Base-by-base conservation (phyloP, 2,888 invertebrate genomes). In the Teinopalpus imperialis region DNA sequence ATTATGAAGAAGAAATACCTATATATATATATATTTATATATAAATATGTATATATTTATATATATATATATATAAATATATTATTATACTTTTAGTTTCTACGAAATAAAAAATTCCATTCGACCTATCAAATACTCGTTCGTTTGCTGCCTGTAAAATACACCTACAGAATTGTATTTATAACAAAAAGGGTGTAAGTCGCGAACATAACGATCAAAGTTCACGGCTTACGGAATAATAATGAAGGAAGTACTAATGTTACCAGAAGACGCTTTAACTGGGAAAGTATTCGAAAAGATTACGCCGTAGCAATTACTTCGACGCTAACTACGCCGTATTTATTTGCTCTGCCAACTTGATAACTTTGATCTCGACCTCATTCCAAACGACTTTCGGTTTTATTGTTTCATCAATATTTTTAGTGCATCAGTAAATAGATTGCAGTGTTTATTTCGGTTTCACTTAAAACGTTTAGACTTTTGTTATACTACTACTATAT, bases 201-300 rank as follows among this genome's bases (percentile, higher is more conserved):
- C 49, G 26, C 24, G 26, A n/a, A 3, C 10, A 12, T 52, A 56
- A 59, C 52, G 52, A 52, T 54, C 53, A 48, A 56, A 57, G 53
- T 59, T 59, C 40, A 44, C 12, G 34, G 20, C 35, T 31, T 24
- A 30, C 3, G 37, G 31, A 44, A 31, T 44, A 45, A 50, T 46
- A 53, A 51, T 51, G 48, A 53, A 41, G 41, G 43, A 48, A 32
- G 21, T 36, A 36, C 35, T 42, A 37, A 49, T 51, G 48, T 37
- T 53, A 43, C 45, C 50, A 35, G 48, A 26, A 12, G 31, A 34
- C 34, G 23, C 10, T 46, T 45, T 29, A 34, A 40, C 40, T 32
- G 14, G 40, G 31, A 32, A 44, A 45, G 37, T 43, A 31, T 48
- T 43, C 41, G 31, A 32, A 40, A 46, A 46, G 45, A 46, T 46